A percentile compares a stretch with the other conserved stretches of the same genome.
phyloP scores from a whole-genome alignment of 2,113 vertebrate genomes.

The Candoia aspera region DNA sequence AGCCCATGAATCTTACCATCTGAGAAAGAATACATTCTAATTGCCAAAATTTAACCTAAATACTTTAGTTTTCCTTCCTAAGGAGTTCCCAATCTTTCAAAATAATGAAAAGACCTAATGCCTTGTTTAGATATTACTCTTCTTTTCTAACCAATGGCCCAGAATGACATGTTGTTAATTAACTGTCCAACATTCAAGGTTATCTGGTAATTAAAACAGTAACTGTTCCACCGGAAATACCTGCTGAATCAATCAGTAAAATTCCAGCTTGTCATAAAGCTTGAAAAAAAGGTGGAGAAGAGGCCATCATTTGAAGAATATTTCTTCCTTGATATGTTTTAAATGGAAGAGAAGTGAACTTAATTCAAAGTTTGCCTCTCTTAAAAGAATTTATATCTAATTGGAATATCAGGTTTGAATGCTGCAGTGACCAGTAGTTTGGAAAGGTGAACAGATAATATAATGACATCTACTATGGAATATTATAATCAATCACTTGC shows the following conservation, averaged over 20 bases:
- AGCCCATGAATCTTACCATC: background rate
- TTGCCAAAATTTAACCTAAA: background rate
- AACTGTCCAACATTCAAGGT: background rate
- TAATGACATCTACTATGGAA: conserved; percentile 7
- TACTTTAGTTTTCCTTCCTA: fast-evolving
- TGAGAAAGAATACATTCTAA: background rate
- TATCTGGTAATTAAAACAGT: background rate
- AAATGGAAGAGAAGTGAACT: background rate
- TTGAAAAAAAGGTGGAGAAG: background rate
- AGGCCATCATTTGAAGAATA: background rate
- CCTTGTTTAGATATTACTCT: conserved; percentile 6
- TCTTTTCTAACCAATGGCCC: conserved; percentile 9
- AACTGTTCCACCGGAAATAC: background rate
- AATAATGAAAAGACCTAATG: background rate
- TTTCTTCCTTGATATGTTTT: background rate
- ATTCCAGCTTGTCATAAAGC: background rate
- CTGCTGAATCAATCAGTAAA: background rate
- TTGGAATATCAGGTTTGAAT: conserved; percentile 17
- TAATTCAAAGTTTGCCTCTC: conserved; percentile 11
- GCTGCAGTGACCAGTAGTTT: background rate
- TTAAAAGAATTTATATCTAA: conserved; percentile 26
- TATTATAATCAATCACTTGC: background rate
- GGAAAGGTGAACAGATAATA: conserved; percentile 3
- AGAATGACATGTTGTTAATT: background rate
- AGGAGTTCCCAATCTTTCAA: background rate